These are phyloP conservation scores for Ascidia mentula DNA, from an alignment of 23 tunicate species.

Conservation along the genomic window DNA sequence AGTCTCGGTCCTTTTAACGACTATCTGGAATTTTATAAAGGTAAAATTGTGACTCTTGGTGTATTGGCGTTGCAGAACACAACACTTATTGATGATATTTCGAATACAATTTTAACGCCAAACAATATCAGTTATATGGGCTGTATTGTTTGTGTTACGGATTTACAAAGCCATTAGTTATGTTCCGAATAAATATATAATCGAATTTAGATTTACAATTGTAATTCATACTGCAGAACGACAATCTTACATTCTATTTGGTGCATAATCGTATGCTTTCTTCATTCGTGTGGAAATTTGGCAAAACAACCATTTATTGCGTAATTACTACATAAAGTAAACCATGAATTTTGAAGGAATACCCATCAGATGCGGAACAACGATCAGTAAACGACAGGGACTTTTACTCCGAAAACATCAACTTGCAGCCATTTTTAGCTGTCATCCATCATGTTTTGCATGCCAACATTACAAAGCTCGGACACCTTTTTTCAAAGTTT, in stretches of 20 bases:
- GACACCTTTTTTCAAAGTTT: conserved; percentile 55
- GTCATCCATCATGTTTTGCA: conserved; percentile 60
- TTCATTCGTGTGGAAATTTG: too few relatives aligned
- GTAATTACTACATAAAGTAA: not conserved
- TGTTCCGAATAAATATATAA: too few relatives aligned
- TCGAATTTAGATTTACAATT: too few relatives aligned
- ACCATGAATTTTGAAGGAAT: conserved; percentile 34
- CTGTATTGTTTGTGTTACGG: too few relatives aligned
- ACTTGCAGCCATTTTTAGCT: conserved; percentile 61
- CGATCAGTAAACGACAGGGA: conserved; percentile 29
- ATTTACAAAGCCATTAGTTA: too few relatives aligned
- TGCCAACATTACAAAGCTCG: conserved; percentile 54
- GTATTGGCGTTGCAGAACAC: not conserved
- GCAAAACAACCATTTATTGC: too few relatives aligned
- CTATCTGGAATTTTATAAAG: conserved; percentile 74
- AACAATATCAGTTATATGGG: too few relatives aligned
- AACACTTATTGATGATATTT: too few relatives aligned
- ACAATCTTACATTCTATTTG: not conserved
- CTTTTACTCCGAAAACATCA: conserved; percentile 30
- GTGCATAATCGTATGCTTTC: too few relatives aligned
- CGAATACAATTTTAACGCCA: too few relatives aligned
- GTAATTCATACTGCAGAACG: not conserved
- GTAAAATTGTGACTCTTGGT: conserved; percentile 14
- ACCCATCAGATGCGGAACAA: conserved; percentile 58
- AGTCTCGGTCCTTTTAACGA: conserved; percentile 51